Base-by-base conservation (phyloP, 2,113 vertebrate genomes). In the Prunella fulvescens region DNA sequence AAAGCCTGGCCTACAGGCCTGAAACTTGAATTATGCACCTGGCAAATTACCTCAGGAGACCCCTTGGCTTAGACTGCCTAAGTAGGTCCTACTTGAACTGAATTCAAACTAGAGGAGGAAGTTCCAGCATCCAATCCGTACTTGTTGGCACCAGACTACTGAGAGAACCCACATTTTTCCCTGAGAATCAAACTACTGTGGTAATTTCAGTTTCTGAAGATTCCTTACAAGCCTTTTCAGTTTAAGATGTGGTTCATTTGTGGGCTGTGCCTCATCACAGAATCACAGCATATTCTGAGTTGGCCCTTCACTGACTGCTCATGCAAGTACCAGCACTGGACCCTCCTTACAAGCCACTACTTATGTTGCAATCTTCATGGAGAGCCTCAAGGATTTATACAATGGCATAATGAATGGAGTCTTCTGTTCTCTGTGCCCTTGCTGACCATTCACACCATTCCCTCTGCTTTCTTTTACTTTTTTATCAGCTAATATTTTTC, bases 371-470 rank as follows among this genome's bases (percentile, higher is more conserved):
- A 73, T 20, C 54, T 45, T 57, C 24, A 42, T 12, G 18, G 64
- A 81, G 12, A 66, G 17, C n/a, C 19, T 79, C 25, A 25, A 53
- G 47, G 81, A 91, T 66, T 89, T 81, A 48, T 14, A 88, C 15
- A 70, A 11, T 0, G 28, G 28, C 22, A 19, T 25, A 56, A 48
- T 0, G 14, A 86, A 47, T 0, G 29, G 4, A 31, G 13, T n/a
- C 83, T 71, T 82, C 7, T 1, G 22, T 15, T 73, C 31, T 72
- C 48, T 44, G 24, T 48, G 26, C 12, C n/a, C 17, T 67, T 79
- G 28, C 58, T 81, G 58, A 73, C 9, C 11, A 57, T 57, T 92
- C 25, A 14, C 44, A 80, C 39, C 20, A 84, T 4, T 44, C 50
- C 35, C n/a, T 29, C 33, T 56, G 10, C 12, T 80, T 60, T 51